phyloP scores from a whole-genome alignment of 2,888 invertebrate species.

The Strigamia crassipes region DNA sequence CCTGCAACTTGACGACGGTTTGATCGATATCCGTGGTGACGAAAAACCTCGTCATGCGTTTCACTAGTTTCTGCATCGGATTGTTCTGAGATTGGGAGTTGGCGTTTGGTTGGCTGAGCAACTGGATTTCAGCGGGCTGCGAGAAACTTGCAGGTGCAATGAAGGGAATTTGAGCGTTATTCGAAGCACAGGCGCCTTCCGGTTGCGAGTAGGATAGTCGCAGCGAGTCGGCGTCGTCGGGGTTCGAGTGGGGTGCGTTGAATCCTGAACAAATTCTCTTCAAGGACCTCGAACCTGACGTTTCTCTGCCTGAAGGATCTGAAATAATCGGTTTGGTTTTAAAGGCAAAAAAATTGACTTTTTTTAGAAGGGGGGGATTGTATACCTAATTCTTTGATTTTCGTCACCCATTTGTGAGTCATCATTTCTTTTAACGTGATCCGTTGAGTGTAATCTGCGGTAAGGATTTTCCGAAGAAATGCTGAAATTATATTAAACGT shows the following conservation, averaged over 20 bases:
- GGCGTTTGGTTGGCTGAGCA: not conserved
- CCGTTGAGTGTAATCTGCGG: conserved; percentile 70
- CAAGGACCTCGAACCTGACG: conserved; percentile 50
- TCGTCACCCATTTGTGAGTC: conserved; percentile 73
- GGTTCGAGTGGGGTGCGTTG: conserved; percentile 53
- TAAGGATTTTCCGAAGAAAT: conserved; percentile 75
- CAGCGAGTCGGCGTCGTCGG: not conserved
- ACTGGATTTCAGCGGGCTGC: conserved; percentile 52
- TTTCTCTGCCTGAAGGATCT: too few relatives aligned
- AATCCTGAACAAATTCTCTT: conserved; percentile 55
- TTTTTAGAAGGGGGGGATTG: too few relatives aligned
- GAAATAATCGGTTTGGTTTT: too few relatives aligned
- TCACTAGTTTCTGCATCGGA: conserved; percentile 77
- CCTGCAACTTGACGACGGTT: conserved; percentile 69
- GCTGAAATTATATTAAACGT: conserved; percentile 57
- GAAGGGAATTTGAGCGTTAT: not conserved
- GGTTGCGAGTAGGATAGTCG: not conserved
- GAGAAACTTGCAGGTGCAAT: conserved; percentile 50
- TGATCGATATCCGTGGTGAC: conserved; percentile 71
- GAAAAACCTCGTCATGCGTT: conserved; percentile 92
- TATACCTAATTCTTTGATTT: conserved; percentile 55
- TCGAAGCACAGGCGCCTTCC: not conserved
- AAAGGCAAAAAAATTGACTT: too few relatives aligned
- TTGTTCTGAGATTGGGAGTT: conserved; percentile 56
- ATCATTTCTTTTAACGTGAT: conserved; percentile 71